phyloP scores from a whole-genome alignment of 2,113 vertebrate species.

The Nothoprocta pentlandii region DNA sequence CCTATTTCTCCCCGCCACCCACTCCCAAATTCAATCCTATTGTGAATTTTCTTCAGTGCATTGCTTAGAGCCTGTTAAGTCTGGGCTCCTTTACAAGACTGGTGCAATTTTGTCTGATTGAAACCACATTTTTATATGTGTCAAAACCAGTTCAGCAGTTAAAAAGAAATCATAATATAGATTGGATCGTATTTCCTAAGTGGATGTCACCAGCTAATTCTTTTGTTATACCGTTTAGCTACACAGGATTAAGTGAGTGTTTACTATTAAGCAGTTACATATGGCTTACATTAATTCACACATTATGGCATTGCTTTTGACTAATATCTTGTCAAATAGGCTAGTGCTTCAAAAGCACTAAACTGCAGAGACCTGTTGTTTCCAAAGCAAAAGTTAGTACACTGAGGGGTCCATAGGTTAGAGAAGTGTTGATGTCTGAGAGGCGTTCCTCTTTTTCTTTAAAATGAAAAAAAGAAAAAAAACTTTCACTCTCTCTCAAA shows the following conservation, averaged over 20 bases:
- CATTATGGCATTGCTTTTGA: slow-evolving; percentile 63
- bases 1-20: neutral
- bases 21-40: neutral
- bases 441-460: slow-evolving; percentile 13
- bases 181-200: slow-evolving; percentile 83
- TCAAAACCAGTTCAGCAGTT: slow-evolving; percentile 79
- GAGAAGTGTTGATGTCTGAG: neutral
- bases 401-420: neutral
- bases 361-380: slow-evolving; percentile 49
- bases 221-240: slow-evolving; percentile 75
- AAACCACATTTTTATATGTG: slow-evolving; percentile 83
- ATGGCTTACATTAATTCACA: slow-evolving; percentile 75
- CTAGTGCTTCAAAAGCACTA: slow-evolving; percentile 47
- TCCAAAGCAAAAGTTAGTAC: neutral
- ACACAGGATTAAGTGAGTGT: slow-evolving; percentile 76
- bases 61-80: slow-evolving; percentile 62
- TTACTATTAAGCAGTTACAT: slow-evolving; percentile 77
- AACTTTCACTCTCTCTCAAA: neutral
- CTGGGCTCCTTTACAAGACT: slow-evolving; percentile 64
- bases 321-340: slow-evolving; percentile 76
- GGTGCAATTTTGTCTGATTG: slow-evolving; percentile 72
- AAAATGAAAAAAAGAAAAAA: too few species aligned
- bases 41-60: slow-evolving; percentile 26
- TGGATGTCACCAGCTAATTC: slow-evolving; percentile 79
- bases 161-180: slow-evolving; percentile 78